phyloP scores from a whole-genome alignment of 2,797 vertebrate genomes.

The Sebastolobus alascanus region DNA sequence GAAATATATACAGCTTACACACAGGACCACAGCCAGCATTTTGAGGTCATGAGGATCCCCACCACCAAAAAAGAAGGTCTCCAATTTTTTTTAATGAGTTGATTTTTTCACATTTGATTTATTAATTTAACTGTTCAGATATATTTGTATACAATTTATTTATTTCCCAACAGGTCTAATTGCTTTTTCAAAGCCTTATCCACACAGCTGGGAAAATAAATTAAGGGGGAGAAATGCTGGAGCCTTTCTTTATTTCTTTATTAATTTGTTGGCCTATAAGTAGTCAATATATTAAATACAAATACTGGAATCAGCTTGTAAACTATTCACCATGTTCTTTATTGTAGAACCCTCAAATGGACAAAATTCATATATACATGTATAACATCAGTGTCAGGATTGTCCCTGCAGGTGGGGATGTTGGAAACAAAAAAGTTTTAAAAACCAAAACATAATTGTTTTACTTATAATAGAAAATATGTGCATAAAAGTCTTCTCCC shows the following conservation, averaged over 20 bases:
- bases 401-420: neutral
- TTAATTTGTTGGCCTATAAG: neutral
- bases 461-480: neutral
- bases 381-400: neutral
- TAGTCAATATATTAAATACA: too few species aligned
- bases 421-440: neutral
- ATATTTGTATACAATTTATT: neutral
- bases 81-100: neutral
- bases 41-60: neutral
- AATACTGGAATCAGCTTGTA: neutral
- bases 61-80: too few species aligned
- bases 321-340: neutral
- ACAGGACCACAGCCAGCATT: neutral
- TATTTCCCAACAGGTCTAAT: neutral
- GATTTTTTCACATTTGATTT: neutral
- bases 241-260: neutral
- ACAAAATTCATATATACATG: neutral
- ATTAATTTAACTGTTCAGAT: too few species aligned
- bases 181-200: neutral
- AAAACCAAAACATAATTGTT: neutral
- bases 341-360: neutral
- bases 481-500: neutral
- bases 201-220: too few species aligned
- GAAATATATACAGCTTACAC: neutral
- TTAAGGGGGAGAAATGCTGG: neutral